phyloP scores from a whole-genome alignment of 2,113 vertebrate genomes.

The Lanius collurio region DNA sequence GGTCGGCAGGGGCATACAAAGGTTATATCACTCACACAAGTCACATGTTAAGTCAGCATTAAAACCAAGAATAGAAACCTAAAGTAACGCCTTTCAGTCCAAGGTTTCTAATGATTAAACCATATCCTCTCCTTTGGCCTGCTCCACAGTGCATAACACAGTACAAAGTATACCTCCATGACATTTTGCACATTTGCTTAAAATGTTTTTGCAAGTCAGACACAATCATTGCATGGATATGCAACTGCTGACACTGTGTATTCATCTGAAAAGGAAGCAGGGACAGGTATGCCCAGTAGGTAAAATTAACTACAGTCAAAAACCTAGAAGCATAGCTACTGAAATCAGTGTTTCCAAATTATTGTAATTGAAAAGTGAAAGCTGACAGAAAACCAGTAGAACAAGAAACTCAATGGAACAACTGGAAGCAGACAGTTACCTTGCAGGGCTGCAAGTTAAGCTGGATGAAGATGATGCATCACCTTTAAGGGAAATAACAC shows the following conservation, averaged over 20 bases:
- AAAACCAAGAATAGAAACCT: slow-evolving; percentile 50
- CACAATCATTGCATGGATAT: not conserved
- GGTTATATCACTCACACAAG: slow-evolving; percentile 20
- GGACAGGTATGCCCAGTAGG: not conserved
- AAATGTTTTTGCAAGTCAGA: not conserved
- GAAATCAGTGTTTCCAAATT: not conserved
- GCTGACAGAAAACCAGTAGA: slow-evolving; percentile 43
- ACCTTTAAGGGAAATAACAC: slow-evolving; percentile 58
- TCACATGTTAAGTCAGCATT: slow-evolving; percentile 41
- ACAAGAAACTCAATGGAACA: slow-evolving; percentile 22
- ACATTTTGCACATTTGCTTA: not conserved
- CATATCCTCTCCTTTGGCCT: slow-evolving; percentile 28
- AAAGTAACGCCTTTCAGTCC: slow-evolving; percentile 15
- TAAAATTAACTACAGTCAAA: slow-evolving; percentile 27
- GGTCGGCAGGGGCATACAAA: not conserved
- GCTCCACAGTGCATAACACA: not conserved
- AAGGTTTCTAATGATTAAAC: slow-evolving; percentile 58
- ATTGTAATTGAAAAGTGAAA: slow-evolving; percentile 25
- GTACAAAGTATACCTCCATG: slow-evolving; percentile 24
- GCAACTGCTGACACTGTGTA: not conserved
- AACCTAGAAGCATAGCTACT: slow-evolving; percentile 24
- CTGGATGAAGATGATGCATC: slow-evolving; percentile 12
- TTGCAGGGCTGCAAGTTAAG: slow-evolving; percentile 45
- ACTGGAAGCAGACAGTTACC: slow-evolving; percentile 38
- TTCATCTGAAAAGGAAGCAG: not conserved